A percentile compares a stretch with the other conserved stretches of the same genome.
These are phyloP conservation scores for Zootoca vivipara DNA, from an alignment of 2,113 vertebrate genomes.

Conservation along the genomic window DNA sequence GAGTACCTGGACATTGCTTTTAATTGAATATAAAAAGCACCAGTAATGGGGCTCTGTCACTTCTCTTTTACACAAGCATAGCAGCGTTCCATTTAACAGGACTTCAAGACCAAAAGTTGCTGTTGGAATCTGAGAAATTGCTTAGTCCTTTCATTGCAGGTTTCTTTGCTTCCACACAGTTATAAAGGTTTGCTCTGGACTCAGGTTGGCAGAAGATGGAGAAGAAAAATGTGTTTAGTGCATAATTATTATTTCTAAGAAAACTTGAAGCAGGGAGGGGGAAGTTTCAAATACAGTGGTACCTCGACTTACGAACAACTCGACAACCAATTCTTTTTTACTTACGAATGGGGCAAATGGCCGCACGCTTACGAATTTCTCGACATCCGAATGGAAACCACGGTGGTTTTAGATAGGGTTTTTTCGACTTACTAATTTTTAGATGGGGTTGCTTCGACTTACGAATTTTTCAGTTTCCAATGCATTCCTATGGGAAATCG, in stretches of 20 bases:
- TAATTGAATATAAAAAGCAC: constrained; percentile 48
- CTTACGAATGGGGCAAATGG: too few relatives aligned
- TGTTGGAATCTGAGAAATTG: constrained; percentile 35
- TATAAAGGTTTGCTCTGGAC: constrained; percentile 44
- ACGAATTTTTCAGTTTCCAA: too few relatives aligned
- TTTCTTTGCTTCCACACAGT: constrained; percentile 16
- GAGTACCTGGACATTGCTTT: constrained; percentile 45
- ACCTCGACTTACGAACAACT: too few relatives aligned
- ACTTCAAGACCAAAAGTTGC: background rate
- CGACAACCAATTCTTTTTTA: too few relatives aligned
- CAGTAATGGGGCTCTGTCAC: constrained; percentile 22
- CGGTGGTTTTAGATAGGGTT: too few relatives aligned
- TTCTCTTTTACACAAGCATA: background rate
- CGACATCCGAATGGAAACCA: too few relatives aligned
- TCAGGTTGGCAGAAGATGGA: constrained; percentile 55
- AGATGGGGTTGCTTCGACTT: too few relatives aligned
- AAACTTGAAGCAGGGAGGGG: background rate
- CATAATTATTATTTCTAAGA: constrained; percentile 49
- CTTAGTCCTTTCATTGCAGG: constrained; percentile 61
- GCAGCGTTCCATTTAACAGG: background rate
- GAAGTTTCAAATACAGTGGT: constrained; percentile 24
- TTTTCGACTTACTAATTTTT: too few relatives aligned
- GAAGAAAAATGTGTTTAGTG: constrained; percentile 4
- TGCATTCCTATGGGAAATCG: too few relatives aligned
- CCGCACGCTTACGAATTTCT: too few relatives aligned